These are phyloP conservation scores for Pocillopora damicornis DNA, from an alignment of 64 coral and sea anemone species.

Conservation along the genomic window DNA sequence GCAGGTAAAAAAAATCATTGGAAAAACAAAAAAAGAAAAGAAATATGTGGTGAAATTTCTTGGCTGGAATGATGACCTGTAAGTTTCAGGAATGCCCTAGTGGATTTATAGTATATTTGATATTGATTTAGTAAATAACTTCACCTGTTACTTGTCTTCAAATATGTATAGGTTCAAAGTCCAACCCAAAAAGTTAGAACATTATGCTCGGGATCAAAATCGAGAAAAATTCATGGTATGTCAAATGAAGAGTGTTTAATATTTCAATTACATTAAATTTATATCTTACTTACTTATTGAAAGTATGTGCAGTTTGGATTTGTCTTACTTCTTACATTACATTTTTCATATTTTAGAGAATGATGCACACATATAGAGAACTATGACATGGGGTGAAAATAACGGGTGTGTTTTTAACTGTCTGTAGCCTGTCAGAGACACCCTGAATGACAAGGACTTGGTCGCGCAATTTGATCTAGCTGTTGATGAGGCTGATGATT, in stretches of 20 bases:
- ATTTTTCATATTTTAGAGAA: too few species aligned
- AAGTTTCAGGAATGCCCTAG: neutral
- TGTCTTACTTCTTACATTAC: too few species aligned
- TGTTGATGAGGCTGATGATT: neutral
- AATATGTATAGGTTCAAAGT: slow-evolving; percentile 21
- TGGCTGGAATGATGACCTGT: slow-evolving; percentile 29
- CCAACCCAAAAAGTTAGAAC: slow-evolving; percentile 21
- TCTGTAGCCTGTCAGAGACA: neutral
- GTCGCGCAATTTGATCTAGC: neutral
- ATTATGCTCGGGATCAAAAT: slow-evolving; percentile 37
- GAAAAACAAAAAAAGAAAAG: slow-evolving; percentile 4
- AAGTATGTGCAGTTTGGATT: too few species aligned
- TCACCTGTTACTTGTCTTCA: neutral
- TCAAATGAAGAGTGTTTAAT: neutral
- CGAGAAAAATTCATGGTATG: slow-evolving; percentile 28
- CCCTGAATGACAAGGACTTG: neutral
- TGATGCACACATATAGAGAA: too few species aligned
- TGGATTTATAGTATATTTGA: neutral
- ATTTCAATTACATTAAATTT: too few species aligned
- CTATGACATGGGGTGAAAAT: too few species aligned
- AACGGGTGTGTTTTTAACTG: neutral
- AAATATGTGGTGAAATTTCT: slow-evolving; percentile 51
- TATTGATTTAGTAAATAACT: neutral
- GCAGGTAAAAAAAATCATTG: slow-evolving; percentile 35
- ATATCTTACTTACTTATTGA: too few species aligned